Base-by-base conservation (phyloP, 2,797 vertebrate species). In the Sitta carolinensis region DNA sequence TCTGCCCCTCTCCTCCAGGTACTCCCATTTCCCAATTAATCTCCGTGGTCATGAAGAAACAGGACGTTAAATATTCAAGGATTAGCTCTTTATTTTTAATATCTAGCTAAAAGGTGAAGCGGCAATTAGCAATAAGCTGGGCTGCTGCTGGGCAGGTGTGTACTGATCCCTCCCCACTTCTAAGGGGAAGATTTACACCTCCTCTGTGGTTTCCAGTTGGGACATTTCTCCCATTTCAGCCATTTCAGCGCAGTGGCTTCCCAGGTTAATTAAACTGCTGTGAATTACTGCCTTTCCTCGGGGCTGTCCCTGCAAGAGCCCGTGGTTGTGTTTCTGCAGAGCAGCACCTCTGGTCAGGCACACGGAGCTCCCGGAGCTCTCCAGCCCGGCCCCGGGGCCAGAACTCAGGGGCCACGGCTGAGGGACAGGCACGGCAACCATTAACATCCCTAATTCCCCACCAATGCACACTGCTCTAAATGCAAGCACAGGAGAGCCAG, bases 341-440 rank as follows among this genome's bases (percentile, higher is more conserved):
- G 80, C 16, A 73, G 48, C 57, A 27, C 8, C 52, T 59, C 82
- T 84, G 91, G 16, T 21, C 17, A 58, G 74, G 38, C 43, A 18
- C 77, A 8, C 74, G 10, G 63, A 36, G 68, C 8, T 8, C 63
- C n/a, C 1, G 19, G 21, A 30, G 12, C 42, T 80, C 81, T 18
- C 8, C 77, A 84, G 40, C 27, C 67, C 5, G 21, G 85, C 92
- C 70, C 29, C 2, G 11, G 59, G 67, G 80, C 54, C 64, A 77
- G 26, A 40, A 19, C 40, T 42, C 25, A 2, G 8, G 1, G 70
- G 64, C 64, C 58, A 21, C 1, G 3, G 38, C 73, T 66, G 68
- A 75, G 79, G 93, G 84, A 93, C 54, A 29, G 36, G 54, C 59
- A 84, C 30, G 63, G 50, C 91, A 72, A 70, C 93, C 95, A 93